Percentiles rank a stretch among this genome's conserved stretches.
Conservation (phyloP, 2,888 invertebrate genomes). For the Tetragonisca angustula region DNA sequence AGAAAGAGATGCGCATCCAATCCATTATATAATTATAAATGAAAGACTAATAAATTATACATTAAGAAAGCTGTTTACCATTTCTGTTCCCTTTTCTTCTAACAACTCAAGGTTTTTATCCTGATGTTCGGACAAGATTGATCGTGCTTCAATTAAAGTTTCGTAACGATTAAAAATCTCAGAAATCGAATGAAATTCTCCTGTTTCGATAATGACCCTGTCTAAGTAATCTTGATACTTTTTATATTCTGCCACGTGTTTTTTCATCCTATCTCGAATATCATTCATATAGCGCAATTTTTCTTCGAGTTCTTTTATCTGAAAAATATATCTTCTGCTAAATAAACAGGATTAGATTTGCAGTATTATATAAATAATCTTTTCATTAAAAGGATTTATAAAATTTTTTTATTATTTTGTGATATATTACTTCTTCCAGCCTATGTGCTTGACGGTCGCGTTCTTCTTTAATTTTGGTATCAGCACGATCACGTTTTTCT, state of each 20-base stretch:
- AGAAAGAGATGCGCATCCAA: background rate
- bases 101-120: constrained; percentile 86
- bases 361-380: background rate
- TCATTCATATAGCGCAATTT: constrained; percentile 85
- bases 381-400: no score
- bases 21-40: background rate
- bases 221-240: constrained; percentile 87
- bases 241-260: constrained; percentile 86
- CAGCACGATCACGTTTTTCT: constrained; percentile 87
- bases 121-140: constrained; percentile 85
- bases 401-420: background rate
- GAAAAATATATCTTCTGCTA: constrained; percentile 17
- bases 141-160: constrained; percentile 87
- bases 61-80: constrained; percentile 75
- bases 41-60: constrained; percentile 10
- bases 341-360: background rate
- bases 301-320: constrained; percentile 85
- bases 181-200: constrained; percentile 86
- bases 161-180: constrained; percentile 88
- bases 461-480: constrained; percentile 86
- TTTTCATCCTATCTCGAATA: constrained; percentile 86
- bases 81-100: constrained; percentile 86
- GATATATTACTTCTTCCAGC: constrained; percentile 81
- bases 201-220: constrained; percentile 85
- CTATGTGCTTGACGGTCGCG: constrained; percentile 84